Conservation (phyloP, 2,113 vertebrate genomes). For the Oxygymnocypris stewartii region DNA sequence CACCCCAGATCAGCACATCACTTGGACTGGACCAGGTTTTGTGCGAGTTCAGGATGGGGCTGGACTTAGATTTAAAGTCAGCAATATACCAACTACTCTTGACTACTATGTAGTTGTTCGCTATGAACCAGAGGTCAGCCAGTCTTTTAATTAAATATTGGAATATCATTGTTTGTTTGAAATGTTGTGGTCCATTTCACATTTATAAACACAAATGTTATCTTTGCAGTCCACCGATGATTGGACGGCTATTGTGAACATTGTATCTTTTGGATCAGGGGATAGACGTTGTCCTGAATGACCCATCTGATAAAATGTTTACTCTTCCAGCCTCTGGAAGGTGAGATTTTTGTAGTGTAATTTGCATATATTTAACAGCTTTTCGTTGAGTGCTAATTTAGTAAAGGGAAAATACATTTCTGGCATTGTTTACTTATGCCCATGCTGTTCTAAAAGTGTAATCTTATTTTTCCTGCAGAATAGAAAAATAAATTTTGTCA, state of each 20-base stretch:
- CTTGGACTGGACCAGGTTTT: constrained; percentile 83
- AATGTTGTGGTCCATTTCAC: background rate
- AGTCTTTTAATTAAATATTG: background rate
- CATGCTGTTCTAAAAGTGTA: background rate
- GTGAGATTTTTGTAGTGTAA: constrained; percentile 61
- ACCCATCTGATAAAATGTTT: constrained; percentile 61
- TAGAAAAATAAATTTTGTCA: background rate
- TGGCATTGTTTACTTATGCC: background rate
- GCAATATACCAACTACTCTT: constrained; percentile 77
- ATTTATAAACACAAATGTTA: background rate
- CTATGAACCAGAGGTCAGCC: constrained; percentile 81
- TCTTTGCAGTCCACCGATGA: constrained; percentile 75
- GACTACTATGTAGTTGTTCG: constrained; percentile 79
- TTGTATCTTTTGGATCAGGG: constrained; percentile 59
- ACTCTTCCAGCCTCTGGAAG: constrained; percentile 74
- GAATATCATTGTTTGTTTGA: background rate
- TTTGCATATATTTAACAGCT: background rate
- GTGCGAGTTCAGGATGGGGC: constrained; percentile 73
- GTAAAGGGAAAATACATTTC: background rate
- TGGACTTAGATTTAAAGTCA: constrained; percentile 80
- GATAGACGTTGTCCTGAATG: constrained; percentile 65
- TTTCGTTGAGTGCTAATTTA: background rate
- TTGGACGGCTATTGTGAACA: constrained; percentile 76
- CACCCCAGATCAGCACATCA: constrained; percentile 59
- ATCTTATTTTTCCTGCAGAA: background rate